A percentile compares a stretch with the other conserved stretches of the same genome.
phyloP scores from a whole-genome alignment of 35 echinoderm and acorn worm species.

The Ophioderma brevispina region DNA sequence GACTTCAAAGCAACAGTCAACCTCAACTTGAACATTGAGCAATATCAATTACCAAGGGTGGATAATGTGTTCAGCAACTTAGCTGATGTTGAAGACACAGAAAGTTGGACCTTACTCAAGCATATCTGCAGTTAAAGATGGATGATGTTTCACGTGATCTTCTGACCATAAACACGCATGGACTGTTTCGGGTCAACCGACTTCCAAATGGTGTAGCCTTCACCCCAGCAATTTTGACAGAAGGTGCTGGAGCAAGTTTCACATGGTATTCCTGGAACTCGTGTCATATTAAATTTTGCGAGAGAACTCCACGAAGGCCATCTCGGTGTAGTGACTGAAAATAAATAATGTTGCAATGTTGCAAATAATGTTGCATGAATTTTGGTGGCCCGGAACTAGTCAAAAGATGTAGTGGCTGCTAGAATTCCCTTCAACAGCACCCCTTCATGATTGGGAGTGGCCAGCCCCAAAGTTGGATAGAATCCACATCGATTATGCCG shows the following conservation, averaged over 20 bases:
- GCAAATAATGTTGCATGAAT: constrained; percentile 32
- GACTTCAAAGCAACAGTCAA: constrained; percentile 62
- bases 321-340: constrained; percentile 32
- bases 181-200: constrained; percentile 49
- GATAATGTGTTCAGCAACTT: constrained; percentile 21
- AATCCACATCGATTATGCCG: constrained; percentile 58
- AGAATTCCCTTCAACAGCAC: background rate
- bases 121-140: constrained; percentile 52
- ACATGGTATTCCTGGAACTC: constrained; percentile 15
- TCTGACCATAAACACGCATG: constrained; percentile 57
- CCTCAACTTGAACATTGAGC: background rate
- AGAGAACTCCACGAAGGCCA: constrained; percentile 58
- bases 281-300: constrained; percentile 60
- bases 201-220: constrained; percentile 49
- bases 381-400: constrained; percentile 27
- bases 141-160: constrained; percentile 50
- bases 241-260: constrained; percentile 24
- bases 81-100: constrained; percentile 34
- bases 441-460: constrained; percentile 45
- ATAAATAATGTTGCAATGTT: too few species aligned
- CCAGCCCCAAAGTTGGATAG: constrained; percentile 30
- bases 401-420: constrained; percentile 34
- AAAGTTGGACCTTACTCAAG: constrained; percentile 37
- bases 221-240: constrained; percentile 13
- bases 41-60: constrained; percentile 7